phyloP scores from a whole-genome alignment of 1,140 invertebrate genomes.

The Drosophila quadrilineata region DNA sequence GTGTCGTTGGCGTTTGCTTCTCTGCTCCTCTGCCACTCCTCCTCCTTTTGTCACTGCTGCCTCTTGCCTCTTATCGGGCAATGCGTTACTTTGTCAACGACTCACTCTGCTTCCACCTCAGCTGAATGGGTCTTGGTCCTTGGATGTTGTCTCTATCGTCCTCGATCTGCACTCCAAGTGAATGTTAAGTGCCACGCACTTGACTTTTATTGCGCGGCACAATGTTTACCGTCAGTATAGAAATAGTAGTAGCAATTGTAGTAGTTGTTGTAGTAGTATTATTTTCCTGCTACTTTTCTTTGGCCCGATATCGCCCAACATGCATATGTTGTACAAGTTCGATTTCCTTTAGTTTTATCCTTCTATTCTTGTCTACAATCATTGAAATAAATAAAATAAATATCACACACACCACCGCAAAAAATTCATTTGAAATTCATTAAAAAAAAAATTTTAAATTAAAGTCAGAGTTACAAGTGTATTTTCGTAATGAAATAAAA shows the following conservation, averaged over 20 bases:
- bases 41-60: constrained; percentile 31
- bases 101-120: constrained; percentile 8
- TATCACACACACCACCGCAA: constrained; percentile 16
- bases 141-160: too few species aligned
- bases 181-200: constrained; percentile 45
- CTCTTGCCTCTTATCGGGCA: constrained; percentile 46
- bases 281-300: too few species aligned
- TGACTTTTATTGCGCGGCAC: constrained; percentile 56
- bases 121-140: too few species aligned
- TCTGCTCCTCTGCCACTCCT: constrained; percentile 4
- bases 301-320: too few species aligned
- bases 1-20: constrained; percentile 6
- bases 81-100: constrained; percentile 77
- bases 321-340: too few species aligned
- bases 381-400: constrained; percentile 56
- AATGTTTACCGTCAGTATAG: constrained; percentile 30
- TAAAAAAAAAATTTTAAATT: too few species aligned
- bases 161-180: not conserved
- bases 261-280: too few species aligned
- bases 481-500: too few species aligned
- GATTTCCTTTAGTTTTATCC: not conserved
- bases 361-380: not conserved
- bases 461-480: too few species aligned
- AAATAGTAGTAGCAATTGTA: too few species aligned
- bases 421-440: too few species aligned